Percentiles rank a stretch among this genome's conserved stretches.
Conservation (phyloP, 1,140 invertebrate species). For the Pygmarrhopalites habei region DNA sequence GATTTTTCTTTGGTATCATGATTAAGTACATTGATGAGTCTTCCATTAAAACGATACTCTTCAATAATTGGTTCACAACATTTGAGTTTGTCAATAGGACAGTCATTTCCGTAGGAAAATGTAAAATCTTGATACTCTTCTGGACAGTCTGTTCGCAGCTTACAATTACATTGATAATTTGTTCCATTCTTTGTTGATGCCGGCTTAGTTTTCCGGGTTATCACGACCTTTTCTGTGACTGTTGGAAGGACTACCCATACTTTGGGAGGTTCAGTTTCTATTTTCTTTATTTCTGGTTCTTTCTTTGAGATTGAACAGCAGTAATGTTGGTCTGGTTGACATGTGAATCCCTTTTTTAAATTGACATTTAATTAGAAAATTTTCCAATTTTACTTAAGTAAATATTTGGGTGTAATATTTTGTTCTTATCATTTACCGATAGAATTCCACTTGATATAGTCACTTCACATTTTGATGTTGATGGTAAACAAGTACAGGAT, state of each 20-base stretch:
- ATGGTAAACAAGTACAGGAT: slow-evolving; percentile 20
- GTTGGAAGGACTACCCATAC: background rate
- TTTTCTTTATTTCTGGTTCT: background rate
- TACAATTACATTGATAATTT: slow-evolving; percentile 3
- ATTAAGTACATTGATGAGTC: background rate
- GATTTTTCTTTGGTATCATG: background rate
- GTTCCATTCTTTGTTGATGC: background rate
- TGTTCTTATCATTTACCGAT: slow-evolving; percentile 1
- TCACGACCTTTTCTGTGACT: background rate
- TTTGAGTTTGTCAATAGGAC: slow-evolving; percentile 24
- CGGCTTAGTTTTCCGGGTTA: background rate
- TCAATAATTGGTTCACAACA: slow-evolving; percentile 21
- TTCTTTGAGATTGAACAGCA: slow-evolving; percentile 13
- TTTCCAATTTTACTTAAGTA: background rate
- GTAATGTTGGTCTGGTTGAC: slow-evolving; percentile 18
- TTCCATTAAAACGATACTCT: background rate
- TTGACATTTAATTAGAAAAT: background rate
- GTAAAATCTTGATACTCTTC: slow-evolving; percentile 20
- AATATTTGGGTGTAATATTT: background rate
- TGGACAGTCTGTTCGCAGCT: slow-evolving; percentile 17
- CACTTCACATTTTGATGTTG: slow-evolving; percentile 9
- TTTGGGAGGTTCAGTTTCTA: background rate
- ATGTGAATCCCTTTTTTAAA: slow-evolving; percentile 7
- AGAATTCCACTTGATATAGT: slow-evolving; percentile 14
- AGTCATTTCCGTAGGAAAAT: slow-evolving; percentile 25